Conservation (phyloP, 1,140 invertebrate species). For the Leptopilina clavipes region DNA sequence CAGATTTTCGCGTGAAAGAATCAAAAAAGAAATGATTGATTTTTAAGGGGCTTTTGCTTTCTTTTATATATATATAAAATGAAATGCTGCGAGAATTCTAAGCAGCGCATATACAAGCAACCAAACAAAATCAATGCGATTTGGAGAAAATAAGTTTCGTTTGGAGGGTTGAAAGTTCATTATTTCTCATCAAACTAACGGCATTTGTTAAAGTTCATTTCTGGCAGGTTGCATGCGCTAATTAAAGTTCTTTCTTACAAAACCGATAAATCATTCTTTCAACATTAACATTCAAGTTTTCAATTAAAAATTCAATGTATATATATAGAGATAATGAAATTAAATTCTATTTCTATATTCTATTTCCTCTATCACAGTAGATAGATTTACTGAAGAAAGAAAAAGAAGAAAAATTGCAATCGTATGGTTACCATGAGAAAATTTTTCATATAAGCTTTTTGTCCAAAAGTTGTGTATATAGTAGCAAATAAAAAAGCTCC, state of each 20-base stretch:
- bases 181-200: neutral
- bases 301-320: neutral
- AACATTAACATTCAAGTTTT: neutral
- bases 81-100: neutral
- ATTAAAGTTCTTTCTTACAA: neutral
- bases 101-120: neutral
- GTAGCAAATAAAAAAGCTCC: too few species aligned
- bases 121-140: neutral
- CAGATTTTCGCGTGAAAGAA: neutral
- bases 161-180: slow-evolving; percentile 7
- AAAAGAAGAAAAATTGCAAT: too few species aligned
- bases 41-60: slow-evolving; percentile 10
- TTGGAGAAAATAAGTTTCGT: slow-evolving; percentile 10
- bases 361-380: too few species aligned
- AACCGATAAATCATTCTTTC: slow-evolving; percentile 8
- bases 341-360: too few species aligned
- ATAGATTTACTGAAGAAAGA: too few species aligned
- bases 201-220: neutral
- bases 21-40: slow-evolving; percentile 9
- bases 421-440: too few species aligned
- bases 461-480: too few species aligned
- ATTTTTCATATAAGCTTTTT: too few species aligned
- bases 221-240: slow-evolving; percentile 4
- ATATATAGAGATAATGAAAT: neutral
- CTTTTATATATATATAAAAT: neutral